Base-by-base conservation (phyloP, 1,140 invertebrate genomes). In the Ceratoteleas bidentatus region DNA sequence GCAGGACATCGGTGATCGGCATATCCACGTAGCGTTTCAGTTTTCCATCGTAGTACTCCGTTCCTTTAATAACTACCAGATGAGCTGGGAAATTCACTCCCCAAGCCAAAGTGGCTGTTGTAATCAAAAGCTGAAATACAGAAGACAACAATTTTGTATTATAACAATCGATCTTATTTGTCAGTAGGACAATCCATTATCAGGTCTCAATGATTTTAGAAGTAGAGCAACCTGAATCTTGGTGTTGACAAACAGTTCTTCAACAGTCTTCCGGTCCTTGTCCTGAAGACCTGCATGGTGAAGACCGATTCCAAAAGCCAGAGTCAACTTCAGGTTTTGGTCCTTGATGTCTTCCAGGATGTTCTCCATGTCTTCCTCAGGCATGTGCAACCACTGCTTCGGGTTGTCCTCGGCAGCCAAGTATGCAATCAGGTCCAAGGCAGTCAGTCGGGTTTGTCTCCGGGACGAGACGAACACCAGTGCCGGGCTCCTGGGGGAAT, bases 11-110 rank as follows among this genome's bases (percentile, higher is more conserved):
- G 0, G 99, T 99, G 54, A 99, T 99, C 0, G 99, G 99, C 96
- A 99, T 99, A 85, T 99, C 99, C 2, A 99, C 97, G 90, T 99
- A 99, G 85, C 98, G 94, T 87, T 98, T 96, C 4, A 94, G 94
- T 88, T 99, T 99, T 7, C 98, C 98, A 91, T 99, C 99, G 90
- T 96, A 99, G 91, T 98, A 99, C 91, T 99, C 99, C 0, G 99
- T 99, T 53, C 97, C 97, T 84, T 93, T 94, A 32, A 95, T 93
- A 1, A 96, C 93, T 0, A 98, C 97, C 14, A 98, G 90, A 91
- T 98, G 96, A 15, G 99, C 98, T 2, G 99, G 99, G 84, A 99
- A 97, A 92, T 99, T 99, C 0, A 99, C 98, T 54, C 99, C 99
- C 99, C 99, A 99, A 0, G 99, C 99, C 33, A 99, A 90, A 0